Base-by-base conservation (phyloP, 2,113 vertebrate genomes). In the Crypturellus undulatus region DNA sequence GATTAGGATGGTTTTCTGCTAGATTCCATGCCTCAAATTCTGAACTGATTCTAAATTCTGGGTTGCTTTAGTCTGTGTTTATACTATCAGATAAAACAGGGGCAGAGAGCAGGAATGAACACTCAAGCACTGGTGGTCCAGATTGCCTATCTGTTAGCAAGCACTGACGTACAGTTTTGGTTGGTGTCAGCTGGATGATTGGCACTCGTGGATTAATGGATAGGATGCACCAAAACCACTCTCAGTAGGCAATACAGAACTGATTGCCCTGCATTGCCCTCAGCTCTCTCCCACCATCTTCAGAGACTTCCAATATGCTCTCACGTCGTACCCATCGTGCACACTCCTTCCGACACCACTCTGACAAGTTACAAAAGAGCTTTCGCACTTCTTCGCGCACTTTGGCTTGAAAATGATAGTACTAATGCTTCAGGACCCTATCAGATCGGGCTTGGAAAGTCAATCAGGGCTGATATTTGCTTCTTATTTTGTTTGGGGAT, bases 261-360 rank as follows among this genome's bases (percentile, higher is more conserved):
- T 24, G 79, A 22, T 22, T n/a, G 30, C 7, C 15, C 12, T n/a
- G 16, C 32, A 30, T 12, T 75, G 32, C 40, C 69, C 22, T 73
- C 18, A 8, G 19, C 1, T 1, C n/a, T 38, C 38, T 42, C 1
- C 0, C 26, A 54, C 14, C 10, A n/a, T 60, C 58, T 84, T 62
- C 26, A 67, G 13, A 38, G 58, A 58, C 5, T 40, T 45, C 62
- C 36, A 28, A 0, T 21, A 30, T 54, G 36, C 4, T 79, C 10
- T 85, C 0, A 0, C 47, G 30, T 8, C 52, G n/a, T 26, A 30
- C 4, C 11, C 9, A 51, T 64, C 72, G 34, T 56, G 24, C 34
- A 60, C 25, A n/a, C 21, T 5, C 3, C 22, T 28, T 42, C 0
- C 0, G 85, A 64, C 30, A 49, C 1, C 4, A 2, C 30, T 85